A percentile compares a stretch with the other conserved stretches of the same genome.
These are phyloP conservation scores for Dicaeum eximium DNA, from an alignment of 2,113 vertebrate genomes.

Conservation along the genomic window DNA sequence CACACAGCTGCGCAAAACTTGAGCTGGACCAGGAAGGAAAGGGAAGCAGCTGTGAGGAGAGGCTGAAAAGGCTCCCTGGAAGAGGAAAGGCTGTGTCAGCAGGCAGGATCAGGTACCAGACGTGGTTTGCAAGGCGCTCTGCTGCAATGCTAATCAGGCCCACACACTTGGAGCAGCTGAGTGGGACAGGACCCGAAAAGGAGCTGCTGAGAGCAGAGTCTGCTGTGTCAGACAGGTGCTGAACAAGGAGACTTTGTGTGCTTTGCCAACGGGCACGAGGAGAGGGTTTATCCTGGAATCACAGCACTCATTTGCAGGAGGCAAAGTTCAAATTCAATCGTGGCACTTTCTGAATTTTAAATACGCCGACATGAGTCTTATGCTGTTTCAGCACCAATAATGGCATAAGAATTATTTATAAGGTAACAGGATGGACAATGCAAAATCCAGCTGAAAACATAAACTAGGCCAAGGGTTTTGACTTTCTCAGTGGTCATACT, in stretches of 20 bases:
- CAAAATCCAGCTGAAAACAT: not conserved
- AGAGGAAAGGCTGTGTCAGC: not conserved
- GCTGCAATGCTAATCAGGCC: not conserved
- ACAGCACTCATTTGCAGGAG: not conserved
- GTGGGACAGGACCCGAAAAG: not conserved
- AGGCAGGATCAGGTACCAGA: not conserved
- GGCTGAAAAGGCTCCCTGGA: not conserved
- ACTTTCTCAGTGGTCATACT: not conserved
- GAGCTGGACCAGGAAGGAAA: not conserved
- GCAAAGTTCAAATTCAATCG: not conserved
- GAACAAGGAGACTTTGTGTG: not conserved
- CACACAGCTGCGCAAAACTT: not conserved
- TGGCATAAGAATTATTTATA: not conserved
- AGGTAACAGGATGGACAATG: not conserved
- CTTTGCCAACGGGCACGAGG: not conserved
- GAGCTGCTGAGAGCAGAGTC: rapidly evolving
- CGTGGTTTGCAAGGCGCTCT: not conserved
- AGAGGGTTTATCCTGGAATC: not conserved
- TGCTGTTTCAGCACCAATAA: not conserved
- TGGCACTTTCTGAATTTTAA: not conserved
- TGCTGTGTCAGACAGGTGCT: not conserved
- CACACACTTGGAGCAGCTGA: not conserved
- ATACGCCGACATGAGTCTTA: rapidly evolving
- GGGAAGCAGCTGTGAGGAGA: not conserved
- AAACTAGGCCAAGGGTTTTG: not conserved